phyloP scores from a whole-genome alignment of 2,888 invertebrate species.

The Rhingia campestris region DNA sequence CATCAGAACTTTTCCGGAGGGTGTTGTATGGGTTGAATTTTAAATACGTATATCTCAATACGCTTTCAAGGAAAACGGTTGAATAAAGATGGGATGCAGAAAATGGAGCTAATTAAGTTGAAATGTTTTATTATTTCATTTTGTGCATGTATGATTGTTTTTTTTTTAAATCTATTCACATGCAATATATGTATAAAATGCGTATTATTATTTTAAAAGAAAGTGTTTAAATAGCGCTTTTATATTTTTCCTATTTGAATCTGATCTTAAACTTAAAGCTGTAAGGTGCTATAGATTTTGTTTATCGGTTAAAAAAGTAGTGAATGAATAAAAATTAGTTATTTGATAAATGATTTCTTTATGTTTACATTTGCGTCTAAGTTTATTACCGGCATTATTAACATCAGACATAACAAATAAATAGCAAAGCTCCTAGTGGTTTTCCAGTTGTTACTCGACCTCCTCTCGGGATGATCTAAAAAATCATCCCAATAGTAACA shows the following conservation, averaged over 20 bases:
- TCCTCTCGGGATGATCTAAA: too few species aligned
- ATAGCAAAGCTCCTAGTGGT: too few species aligned
- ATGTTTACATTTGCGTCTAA: too few species aligned
- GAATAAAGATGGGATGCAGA: constrained; percentile 39
- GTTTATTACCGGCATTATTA: neutral
- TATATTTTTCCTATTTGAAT: constrained; percentile 16
- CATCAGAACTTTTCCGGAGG: constrained; percentile 61
- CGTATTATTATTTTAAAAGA: neutral
- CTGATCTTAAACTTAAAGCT: too few species aligned
- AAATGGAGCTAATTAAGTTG: constrained; percentile 66
- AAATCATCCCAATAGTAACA: too few species aligned
- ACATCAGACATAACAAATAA: neutral
- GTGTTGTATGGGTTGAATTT: constrained; percentile 42
- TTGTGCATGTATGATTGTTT: constrained; percentile 59
- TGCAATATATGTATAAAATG: constrained; percentile 32
- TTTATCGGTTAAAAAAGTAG: too few species aligned
- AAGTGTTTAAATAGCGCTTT: constrained; percentile 6
- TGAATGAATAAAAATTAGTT: too few species aligned
- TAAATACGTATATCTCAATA: constrained; percentile 59
- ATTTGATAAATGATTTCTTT: too few species aligned
- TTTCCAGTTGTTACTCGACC: too few species aligned
- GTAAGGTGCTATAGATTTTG: neutral
- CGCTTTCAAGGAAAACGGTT: constrained; percentile 41
- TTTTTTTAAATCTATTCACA: constrained; percentile 31
- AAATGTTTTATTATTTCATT: constrained; percentile 57